phyloP scores from a whole-genome alignment of 2,888 invertebrate genomes.

The Slavum lentiscoides region DNA sequence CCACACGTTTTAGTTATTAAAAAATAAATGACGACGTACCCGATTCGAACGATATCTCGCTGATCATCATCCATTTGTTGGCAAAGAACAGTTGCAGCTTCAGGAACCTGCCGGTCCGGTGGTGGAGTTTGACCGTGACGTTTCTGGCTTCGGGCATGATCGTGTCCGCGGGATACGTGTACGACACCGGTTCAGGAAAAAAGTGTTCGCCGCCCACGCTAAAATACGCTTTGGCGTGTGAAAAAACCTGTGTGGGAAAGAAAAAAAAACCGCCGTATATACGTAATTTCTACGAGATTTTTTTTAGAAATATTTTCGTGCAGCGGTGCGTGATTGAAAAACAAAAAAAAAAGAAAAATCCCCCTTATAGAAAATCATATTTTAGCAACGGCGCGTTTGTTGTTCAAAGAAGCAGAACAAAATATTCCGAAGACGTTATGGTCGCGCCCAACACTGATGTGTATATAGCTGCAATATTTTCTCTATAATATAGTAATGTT shows the following conservation, averaged over 20 bases:
- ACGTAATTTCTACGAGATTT: too few species aligned
- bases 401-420: too few species aligned
- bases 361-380: too few species aligned
- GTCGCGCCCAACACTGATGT: too few species aligned
- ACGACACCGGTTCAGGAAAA: slow-evolving; percentile 72
- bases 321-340: too few species aligned
- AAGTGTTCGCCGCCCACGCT: slow-evolving; percentile 74
- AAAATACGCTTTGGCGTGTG: slow-evolving; percentile 76
- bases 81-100: slow-evolving; percentile 79
- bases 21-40: slow-evolving; percentile 62
- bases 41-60: slow-evolving; percentile 82
- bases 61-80: slow-evolving; percentile 81
- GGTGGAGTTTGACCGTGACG: slow-evolving; percentile 78
- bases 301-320: too few species aligned
- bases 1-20: too few species aligned
- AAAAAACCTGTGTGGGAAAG: slow-evolving; percentile 68
- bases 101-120: slow-evolving; percentile 74
- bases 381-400: too few species aligned
- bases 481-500: too few species aligned
- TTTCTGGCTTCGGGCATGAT: slow-evolving; percentile 78
- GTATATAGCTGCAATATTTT: neutral
- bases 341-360: too few species aligned
- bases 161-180: slow-evolving; percentile 75
- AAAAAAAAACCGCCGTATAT: neutral
- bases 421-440: too few species aligned